Percentiles rank a stretch among this genome's conserved stretches.
Conservation (phyloP, 2,888 invertebrate genomes). For the Drymonia ruficornis region DNA sequence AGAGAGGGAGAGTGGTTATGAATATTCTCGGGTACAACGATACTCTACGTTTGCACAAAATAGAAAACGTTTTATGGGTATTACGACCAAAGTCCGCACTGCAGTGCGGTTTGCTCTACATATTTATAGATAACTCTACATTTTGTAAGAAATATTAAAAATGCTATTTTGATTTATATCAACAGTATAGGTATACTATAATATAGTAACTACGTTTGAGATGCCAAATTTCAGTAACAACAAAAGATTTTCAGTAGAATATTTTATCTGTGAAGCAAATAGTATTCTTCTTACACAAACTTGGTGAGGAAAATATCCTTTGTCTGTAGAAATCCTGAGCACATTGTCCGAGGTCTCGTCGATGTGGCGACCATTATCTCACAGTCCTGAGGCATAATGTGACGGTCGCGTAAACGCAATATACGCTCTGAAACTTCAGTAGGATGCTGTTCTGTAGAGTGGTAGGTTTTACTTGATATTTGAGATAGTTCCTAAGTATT, state of each 20-base stretch:
- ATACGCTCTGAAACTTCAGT: conserved; percentile 16
- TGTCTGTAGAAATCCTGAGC: conserved; percentile 65
- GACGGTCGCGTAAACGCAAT: conserved; percentile 53
- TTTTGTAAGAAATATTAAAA: too few relatives aligned
- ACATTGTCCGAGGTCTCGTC: conserved; percentile 60
- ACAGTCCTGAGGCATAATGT: conserved; percentile 54
- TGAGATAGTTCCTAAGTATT: too few relatives aligned
- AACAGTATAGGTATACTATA: too few relatives aligned
- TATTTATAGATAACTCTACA: too few relatives aligned
- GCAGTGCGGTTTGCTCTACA: background rate
- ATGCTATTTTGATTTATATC: too few relatives aligned
- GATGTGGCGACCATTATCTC: conserved; percentile 58
- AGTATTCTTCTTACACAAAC: too few relatives aligned
- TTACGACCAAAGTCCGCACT: too few relatives aligned
- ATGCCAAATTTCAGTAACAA: too few relatives aligned
- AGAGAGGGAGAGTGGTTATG: too few relatives aligned
- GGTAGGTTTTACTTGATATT: background rate
- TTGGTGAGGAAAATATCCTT: conserved; percentile 61
- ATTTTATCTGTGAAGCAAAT: background rate
- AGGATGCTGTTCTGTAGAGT: conserved; percentile 1
- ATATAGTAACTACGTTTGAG: too few relatives aligned
- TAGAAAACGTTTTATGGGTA: too few relatives aligned
- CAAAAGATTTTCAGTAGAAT: background rate
- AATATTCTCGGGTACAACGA: too few relatives aligned
- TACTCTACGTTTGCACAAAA: background rate